phyloP scores from a whole-genome alignment of 2,113 vertebrate species.

The Siniperca knerii region DNA sequence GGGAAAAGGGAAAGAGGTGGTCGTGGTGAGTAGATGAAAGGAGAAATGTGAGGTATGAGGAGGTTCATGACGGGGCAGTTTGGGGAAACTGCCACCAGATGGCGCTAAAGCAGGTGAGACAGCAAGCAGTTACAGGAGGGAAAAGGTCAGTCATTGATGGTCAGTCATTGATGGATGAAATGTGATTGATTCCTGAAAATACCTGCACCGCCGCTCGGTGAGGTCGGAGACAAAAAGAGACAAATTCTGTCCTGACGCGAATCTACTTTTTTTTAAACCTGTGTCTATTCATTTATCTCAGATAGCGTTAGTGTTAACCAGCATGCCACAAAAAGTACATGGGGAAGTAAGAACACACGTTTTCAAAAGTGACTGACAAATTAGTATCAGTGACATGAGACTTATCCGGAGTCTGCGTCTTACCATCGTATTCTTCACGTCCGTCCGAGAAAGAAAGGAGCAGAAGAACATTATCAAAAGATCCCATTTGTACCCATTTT shows the following conservation, averaged over 20 bases:
- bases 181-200: conserved; percentile 9
- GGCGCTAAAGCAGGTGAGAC: conserved; percentile 63
- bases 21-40: conserved; percentile 26
- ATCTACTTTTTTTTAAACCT: background rate
- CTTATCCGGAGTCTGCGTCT: conserved; percentile 72
- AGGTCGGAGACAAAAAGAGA: conserved; percentile 24
- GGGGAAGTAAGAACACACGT: conserved; percentile 53
- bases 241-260: conserved; percentile 10
- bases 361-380: conserved; percentile 54
- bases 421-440: conserved; percentile 90
- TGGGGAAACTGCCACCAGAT: conserved; percentile 46
- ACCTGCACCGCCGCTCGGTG: conserved; percentile 25
- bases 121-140: conserved; percentile 53
- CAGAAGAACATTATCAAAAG: conserved; percentile 80
- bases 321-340: conserved; percentile 61
- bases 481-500: conserved; percentile 77
- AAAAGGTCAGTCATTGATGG: conserved; percentile 52
- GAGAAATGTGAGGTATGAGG: conserved; percentile 39
- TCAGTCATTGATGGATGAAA: conserved; percentile 47
- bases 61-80: conserved; percentile 40
- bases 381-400: conserved; percentile 76
- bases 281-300: background rate
- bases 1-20: conserved; percentile 2
- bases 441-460: conserved; percentile 81
- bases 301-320: conserved; percentile 58